Conservation (phyloP, 2,113 vertebrate species). For the Glaucomys volans region DNA sequence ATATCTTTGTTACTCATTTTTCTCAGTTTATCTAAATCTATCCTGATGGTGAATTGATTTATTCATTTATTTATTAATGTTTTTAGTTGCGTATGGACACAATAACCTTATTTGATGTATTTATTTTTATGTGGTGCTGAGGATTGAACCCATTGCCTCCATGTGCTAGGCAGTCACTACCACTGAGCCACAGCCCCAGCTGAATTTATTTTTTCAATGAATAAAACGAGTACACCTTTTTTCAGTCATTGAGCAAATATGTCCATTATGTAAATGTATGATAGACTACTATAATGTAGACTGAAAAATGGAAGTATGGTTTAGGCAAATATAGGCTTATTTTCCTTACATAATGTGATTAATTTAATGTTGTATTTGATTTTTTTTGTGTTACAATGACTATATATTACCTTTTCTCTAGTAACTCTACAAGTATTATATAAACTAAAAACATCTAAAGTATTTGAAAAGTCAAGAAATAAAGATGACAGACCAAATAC, state of each 20-base stretch:
- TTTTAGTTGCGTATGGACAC: not conserved
- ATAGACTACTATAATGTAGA: not conserved
- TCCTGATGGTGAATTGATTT: not conserved
- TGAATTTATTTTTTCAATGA: not conserved
- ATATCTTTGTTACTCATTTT: not conserved
- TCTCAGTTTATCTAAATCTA: conserved; percentile 3
- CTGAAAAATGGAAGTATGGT: not conserved
- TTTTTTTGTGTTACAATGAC: conserved; percentile 61
- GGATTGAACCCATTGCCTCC: no score
- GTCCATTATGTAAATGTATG: not conserved
- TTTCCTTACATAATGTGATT: not conserved
- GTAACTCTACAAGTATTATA: conserved; percentile 99
- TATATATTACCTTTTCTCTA: conserved; percentile 82
- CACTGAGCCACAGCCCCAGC: no score
- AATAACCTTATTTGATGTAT: no score
- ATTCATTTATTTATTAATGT: not conserved
- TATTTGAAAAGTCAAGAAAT: conserved; percentile 96
- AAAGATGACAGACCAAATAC: conserved; percentile 95
- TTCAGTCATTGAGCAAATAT: not conserved
- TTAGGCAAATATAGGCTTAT: not conserved
- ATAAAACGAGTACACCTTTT: not conserved
- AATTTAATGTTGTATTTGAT: conserved; percentile 33
- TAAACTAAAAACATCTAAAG: conserved; percentile 99
- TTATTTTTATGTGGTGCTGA: no score
- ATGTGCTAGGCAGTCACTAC: no score